A percentile compares a stretch with the other conserved stretches of the same genome.
Evolutionary conservation across 2,113 vertebrate species (phyloP).

Genomic region (Gulo gulo): DNA sequence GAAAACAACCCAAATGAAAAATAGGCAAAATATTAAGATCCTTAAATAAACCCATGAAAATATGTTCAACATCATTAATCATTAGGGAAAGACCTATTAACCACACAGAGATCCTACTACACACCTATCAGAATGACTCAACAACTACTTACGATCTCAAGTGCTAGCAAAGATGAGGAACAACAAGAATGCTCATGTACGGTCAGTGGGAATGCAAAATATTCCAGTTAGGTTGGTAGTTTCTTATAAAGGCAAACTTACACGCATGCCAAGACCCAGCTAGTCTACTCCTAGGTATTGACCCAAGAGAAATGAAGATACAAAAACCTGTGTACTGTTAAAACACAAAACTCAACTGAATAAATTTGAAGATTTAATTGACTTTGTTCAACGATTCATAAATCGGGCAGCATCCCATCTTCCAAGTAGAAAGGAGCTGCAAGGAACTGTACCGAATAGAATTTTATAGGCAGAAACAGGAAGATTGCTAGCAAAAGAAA

Average conservation of each 20-base stretch:
- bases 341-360: neutral
- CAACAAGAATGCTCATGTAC: neutral
- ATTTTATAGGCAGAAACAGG: neutral
- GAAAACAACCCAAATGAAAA: neutral
- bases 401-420: neutral
- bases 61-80: neutral
- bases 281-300: neutral
- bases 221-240: neutral
- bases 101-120: neutral
- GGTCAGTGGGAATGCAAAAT: neutral
- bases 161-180: neutral
- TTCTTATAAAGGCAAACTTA: neutral
- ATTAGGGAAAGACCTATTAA: neutral
- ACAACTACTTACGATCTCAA: neutral
- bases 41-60: slow-evolving; percentile 33
- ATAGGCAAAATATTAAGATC: neutral
- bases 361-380: neutral
- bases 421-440: neutral
- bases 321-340: neutral
- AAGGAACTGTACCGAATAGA: neutral
- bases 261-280: neutral
- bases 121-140: neutral
- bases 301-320: slow-evolving; percentile 3
- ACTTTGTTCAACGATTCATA: neutral
- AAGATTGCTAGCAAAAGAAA: neutral